phyloP scores from a whole-genome alignment of 2,113 vertebrate genomes.

The Eidolon helvum region DNA sequence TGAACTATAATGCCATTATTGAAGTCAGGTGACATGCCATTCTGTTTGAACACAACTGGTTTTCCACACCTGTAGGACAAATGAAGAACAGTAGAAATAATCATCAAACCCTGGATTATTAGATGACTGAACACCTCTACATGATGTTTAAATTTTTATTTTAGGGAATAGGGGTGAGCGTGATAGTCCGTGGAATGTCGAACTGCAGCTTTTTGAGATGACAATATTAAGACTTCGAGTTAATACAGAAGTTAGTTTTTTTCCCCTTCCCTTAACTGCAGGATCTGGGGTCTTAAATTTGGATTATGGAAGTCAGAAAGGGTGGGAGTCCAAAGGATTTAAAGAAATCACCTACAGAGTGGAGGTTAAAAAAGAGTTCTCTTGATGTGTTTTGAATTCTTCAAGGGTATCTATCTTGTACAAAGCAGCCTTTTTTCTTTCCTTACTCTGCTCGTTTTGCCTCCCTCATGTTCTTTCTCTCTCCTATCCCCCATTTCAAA shows the following conservation, averaged over 20 bases:
- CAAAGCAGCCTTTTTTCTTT: constrained; percentile 82
- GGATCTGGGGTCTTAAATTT: constrained; percentile 82
- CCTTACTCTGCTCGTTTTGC: constrained; percentile 42
- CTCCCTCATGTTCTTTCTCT: constrained; percentile 37
- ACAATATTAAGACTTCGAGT: background rate
- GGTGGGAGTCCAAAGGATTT: constrained; percentile 76
- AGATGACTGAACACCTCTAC: background rate
- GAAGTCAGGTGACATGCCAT: background rate
- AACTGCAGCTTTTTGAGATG: background rate
- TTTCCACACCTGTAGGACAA: background rate
- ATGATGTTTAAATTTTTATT: background rate
- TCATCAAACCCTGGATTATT: background rate
- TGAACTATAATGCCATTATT: background rate
- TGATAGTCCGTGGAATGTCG: background rate
- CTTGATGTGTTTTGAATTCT: constrained; percentile 75
- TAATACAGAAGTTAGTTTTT: background rate
- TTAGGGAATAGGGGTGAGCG: background rate
- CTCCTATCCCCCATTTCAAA: constrained; percentile 71
- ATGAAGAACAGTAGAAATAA: background rate
- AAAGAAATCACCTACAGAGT: constrained; percentile 74
- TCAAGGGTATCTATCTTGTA: constrained; percentile 80
- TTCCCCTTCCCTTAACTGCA: background rate
- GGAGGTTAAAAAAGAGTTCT: constrained; percentile 81
- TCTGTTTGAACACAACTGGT: background rate
- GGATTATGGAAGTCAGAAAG: constrained; percentile 79